These are phyloP conservation scores for Odontothrips loti DNA, from an alignment of 2,888 invertebrate species.

Conservation along the genomic window DNA sequence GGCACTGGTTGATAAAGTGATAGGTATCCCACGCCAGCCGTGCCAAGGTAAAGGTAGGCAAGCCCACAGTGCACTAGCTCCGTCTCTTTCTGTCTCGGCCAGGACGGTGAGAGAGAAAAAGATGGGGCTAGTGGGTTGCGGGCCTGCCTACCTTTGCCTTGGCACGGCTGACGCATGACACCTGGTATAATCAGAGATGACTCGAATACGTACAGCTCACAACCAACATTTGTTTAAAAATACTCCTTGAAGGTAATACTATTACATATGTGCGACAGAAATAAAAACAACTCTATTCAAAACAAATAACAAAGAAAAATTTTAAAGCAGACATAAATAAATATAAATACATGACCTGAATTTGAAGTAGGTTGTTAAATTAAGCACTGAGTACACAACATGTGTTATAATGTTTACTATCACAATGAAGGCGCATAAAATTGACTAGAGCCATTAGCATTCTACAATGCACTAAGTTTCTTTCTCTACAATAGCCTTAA, in stretches of 20 bases:
- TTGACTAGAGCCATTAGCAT: slow-evolving; percentile 17
- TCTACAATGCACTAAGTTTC: too few relatives aligned
- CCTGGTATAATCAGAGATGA: not conserved
- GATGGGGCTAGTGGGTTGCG: too few relatives aligned
- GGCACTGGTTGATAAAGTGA: too few relatives aligned
- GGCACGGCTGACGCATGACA: too few relatives aligned
- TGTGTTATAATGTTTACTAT: not conserved
- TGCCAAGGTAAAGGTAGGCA: too few relatives aligned
- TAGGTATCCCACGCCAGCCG: too few relatives aligned
- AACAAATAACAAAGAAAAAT: not conserved
- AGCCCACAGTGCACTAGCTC: too few relatives aligned
- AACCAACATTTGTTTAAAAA: not conserved
- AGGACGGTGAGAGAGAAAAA: too few relatives aligned
- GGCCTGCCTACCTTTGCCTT: too few relatives aligned
- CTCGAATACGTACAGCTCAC: not conserved
- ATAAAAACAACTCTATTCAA: not conserved
- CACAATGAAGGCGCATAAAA: slow-evolving; percentile 5
- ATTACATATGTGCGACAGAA: not conserved
- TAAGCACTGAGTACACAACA: not conserved
- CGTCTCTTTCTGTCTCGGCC: too few relatives aligned
- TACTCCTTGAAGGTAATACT: not conserved
- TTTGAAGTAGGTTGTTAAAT: not conserved
- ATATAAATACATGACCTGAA: not conserved
- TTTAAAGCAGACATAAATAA: not conserved
- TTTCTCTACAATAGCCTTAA: too few relatives aligned